Conservation (phyloP, 2,113 vertebrate species). For the Thryonomys swinderianus region DNA sequence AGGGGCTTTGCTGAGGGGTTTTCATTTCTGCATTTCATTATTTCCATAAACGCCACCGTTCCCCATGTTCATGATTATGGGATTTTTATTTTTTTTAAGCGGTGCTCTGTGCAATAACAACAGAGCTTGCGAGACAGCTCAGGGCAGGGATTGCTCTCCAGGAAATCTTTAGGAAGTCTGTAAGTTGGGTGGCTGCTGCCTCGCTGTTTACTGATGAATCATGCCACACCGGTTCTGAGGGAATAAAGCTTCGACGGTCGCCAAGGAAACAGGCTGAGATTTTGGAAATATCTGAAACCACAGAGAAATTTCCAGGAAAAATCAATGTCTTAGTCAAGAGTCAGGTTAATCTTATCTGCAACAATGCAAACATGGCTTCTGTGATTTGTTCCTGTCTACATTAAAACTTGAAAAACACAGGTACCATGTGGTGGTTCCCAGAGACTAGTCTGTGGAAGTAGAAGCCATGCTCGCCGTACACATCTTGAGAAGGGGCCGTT, state of each 20-base stretch:
- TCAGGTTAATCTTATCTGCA: conserved; percentile 60
- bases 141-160: conserved; percentile 69
- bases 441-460: not conserved
- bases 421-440: not conserved
- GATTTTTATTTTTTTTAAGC: conserved; percentile 67
- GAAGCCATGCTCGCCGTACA: not conserved
- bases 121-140: not conserved
- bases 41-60: conserved; percentile 67
- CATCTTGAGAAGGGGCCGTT: not conserved
- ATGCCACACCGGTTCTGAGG: conserved; percentile 62
- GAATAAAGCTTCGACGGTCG: conserved; percentile 71
- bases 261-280: conserved; percentile 79
- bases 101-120: conserved; percentile 64
- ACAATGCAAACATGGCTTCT: not conserved
- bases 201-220: conserved; percentile 68
- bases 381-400: not conserved
- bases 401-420: not conserved
- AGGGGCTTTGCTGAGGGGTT: conserved; percentile 81
- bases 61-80: conserved; percentile 49
- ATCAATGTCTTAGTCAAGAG: conserved; percentile 75
- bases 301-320: conserved; percentile 81
- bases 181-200: conserved; percentile 63
- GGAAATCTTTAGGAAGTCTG: conserved; percentile 74
- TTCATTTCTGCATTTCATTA: conserved; percentile 85
- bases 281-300: conserved; percentile 80